Evolutionary conservation across 2,797 vertebrate genomes (phyloP), one percentile per base, ranked within the genome.

Genomic region (Podargus strigoides): DNA sequence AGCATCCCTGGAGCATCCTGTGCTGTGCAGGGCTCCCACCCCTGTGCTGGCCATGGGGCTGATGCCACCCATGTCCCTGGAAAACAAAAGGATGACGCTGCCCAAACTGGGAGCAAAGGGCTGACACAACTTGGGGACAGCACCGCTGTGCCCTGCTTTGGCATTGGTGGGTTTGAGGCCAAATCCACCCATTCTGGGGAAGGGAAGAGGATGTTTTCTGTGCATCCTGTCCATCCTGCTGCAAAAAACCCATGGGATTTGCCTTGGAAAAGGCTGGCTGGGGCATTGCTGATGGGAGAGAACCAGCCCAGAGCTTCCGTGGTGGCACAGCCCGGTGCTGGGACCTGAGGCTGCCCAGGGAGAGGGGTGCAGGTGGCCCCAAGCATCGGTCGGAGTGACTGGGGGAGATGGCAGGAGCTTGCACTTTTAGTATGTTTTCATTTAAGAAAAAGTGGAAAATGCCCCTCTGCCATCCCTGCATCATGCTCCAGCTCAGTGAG

Each of bases 401-500:
- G 14, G 18, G 15, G 12, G 6, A 7, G 1, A 8, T 0, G 0
- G 34, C 41, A 24, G 60, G n/a, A 74, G 22, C 44, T 9, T 3
- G 27, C 39, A 56, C 50, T 32, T 16, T 34, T 8, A 1, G 1
- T 12, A 23, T 47, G 6, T 27, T 47, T 34, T 60, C n/a, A 0
- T 23, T 47, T 11, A 5, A n/a, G 36, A 63, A 44, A 14, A 77
- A 37, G 3, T 10, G 41, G 37, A 12, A 68, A 27, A 34, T 1
- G 1, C 36, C 39, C 46, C 76, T 46, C 24, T 82, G 37, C 70
- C 87, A 56, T 12, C 75, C 74, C 46, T 9, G 4, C 36, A 1
- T 46, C 0, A 0, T 3, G 0, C 41, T 52, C 49, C 3, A 17
- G 27, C 75, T 63, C 44, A 23, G 1, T 1, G 2, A 42, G 23